Evolutionary conservation across 1,140 invertebrate genomes (phyloP).

Genomic region (Ylistrum balloti): DNA sequence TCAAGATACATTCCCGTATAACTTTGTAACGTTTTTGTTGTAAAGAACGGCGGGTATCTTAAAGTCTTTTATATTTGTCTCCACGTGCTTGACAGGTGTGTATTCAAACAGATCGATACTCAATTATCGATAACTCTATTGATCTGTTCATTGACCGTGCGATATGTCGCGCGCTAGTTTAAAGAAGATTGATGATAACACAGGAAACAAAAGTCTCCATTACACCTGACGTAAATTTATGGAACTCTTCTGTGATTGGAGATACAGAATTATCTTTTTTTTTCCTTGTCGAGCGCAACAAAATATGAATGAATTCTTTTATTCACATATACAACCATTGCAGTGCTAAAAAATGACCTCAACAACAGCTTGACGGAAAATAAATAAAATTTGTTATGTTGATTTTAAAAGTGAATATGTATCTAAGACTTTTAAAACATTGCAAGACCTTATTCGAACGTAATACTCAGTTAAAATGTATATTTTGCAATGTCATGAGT

Average conservation of each 20-base stretch:
- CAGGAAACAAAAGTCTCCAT: neutral
- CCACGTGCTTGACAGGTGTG: neutral
- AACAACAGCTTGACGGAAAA: too few relatives aligned
- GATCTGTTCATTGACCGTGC: neutral
- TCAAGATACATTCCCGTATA: neutral
- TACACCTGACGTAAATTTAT: neutral
- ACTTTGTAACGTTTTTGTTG: too few relatives aligned
- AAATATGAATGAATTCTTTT: neutral
- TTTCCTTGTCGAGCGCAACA: neutral
- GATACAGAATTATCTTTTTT: neutral
- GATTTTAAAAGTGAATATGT: too few relatives aligned
- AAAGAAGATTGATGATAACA: neutral
- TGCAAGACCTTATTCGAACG: too few relatives aligned
- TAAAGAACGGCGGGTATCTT: neutral
- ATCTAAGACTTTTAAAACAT: too few relatives aligned
- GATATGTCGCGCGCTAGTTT: neutral
- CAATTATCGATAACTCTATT: too few relatives aligned
- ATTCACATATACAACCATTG: neutral
- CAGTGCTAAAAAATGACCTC: too few relatives aligned
- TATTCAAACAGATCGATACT: neutral
- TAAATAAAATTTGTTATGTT: too few relatives aligned
- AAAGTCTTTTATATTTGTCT: neutral
- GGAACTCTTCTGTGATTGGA: neutral
- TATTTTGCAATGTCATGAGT: too few relatives aligned
- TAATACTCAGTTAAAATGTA: too few relatives aligned